A percentile compares a stretch with the other conserved stretches of the same genome.
These are phyloP conservation scores for Magallana ariakensis DNA, from an alignment of 1,140 invertebrate genomes.

Conservation along the genomic window DNA sequence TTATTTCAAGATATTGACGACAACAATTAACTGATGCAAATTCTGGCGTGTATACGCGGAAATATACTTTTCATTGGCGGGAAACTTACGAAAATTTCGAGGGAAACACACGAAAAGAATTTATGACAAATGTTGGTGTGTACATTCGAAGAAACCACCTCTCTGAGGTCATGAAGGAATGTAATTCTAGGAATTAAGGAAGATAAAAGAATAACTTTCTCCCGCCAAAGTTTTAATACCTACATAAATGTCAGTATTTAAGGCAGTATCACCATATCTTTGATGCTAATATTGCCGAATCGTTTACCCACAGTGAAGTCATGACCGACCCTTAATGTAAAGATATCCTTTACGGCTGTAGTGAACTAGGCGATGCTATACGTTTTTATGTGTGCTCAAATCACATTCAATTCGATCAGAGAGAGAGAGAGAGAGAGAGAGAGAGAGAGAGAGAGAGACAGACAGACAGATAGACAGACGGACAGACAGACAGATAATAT, in stretches of 20 bases:
- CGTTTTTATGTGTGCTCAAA: not conserved
- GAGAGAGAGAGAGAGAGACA: constrained; percentile 7
- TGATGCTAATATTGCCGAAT: constrained; percentile 14
- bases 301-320: constrained; percentile 6
- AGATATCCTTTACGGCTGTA: not conserved
- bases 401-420: not conserved
- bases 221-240: constrained; percentile 3
- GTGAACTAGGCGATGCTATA: not conserved
- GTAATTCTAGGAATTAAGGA: not conserved
- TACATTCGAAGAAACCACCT: not conserved
- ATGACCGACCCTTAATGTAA: not conserved
- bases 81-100: too few species aligned
- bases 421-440: constrained; percentile 9
- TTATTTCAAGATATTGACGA: too few species aligned
- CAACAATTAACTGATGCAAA: too few species aligned
- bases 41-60: too few species aligned
- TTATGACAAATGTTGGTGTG: too few species aligned
- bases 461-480: not conserved
- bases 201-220: constrained; percentile 7
- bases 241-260: constrained; percentile 25
- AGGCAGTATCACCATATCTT: constrained; percentile 8
- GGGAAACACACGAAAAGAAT: too few species aligned
- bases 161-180: not conserved
- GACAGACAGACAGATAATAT: too few species aligned
- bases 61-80: too few species aligned